phyloP scores from a whole-genome alignment of 2,888 invertebrate genomes.

The Yponomeuta evonymella region DNA sequence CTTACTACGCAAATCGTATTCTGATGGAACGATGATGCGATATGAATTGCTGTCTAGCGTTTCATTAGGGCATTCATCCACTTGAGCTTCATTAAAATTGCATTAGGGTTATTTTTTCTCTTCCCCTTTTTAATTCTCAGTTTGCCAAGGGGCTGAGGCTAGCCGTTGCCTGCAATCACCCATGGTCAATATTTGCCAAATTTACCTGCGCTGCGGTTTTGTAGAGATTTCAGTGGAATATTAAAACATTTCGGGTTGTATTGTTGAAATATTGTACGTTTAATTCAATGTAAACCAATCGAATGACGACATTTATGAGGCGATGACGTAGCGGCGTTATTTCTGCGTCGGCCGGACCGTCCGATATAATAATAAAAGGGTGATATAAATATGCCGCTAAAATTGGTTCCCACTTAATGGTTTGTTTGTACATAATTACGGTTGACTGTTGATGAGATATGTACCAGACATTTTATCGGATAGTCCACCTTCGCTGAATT shows the following conservation, averaged over 20 bases:
- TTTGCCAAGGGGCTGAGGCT: slow-evolving; percentile 62
- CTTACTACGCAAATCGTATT: neutral
- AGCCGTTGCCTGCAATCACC: slow-evolving; percentile 68
- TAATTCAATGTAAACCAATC: neutral
- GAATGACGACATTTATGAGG: slow-evolving; percentile 6
- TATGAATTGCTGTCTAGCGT: slow-evolving; percentile 52
- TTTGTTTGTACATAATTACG: slow-evolving; percentile 35
- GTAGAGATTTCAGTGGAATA: slow-evolving; percentile 19
- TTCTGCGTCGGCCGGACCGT: slow-evolving; percentile 19
- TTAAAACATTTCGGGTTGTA: slow-evolving; percentile 19
- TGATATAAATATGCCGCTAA: slow-evolving; percentile 36
- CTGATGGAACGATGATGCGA: slow-evolving; percentile 1
- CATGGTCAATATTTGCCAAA: slow-evolving; percentile 69
- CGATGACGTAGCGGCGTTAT: slow-evolving; percentile 2
- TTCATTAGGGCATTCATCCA: slow-evolving; percentile 72
- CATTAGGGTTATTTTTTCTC: slow-evolving; percentile 77
- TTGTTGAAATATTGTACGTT: neutral
- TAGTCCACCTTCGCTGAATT: neutral
- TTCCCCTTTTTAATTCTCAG: slow-evolving; percentile 72
- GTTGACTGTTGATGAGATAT: slow-evolving; percentile 20
- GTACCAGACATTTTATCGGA: neutral
- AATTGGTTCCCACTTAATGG: slow-evolving; percentile 29
- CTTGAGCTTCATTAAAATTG: slow-evolving; percentile 75
- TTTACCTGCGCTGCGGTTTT: slow-evolving; percentile 53
- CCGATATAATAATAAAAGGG: slow-evolving; percentile 36